Evolutionary conservation across 2,113 vertebrate genomes (phyloP).

Genomic region (Catharus fuscescens): DNA sequence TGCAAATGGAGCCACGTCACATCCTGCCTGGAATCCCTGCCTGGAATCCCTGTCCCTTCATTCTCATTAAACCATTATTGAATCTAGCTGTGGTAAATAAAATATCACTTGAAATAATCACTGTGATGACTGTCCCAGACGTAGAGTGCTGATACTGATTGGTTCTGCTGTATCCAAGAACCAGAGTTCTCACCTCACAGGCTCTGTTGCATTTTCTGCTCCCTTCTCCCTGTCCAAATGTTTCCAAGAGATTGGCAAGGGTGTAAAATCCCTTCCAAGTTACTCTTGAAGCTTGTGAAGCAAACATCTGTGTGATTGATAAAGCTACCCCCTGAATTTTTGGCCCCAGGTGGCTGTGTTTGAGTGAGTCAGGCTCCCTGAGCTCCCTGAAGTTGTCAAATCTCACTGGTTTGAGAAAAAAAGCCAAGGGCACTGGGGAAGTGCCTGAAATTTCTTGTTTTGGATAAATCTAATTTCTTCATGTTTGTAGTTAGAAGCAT

Average conservation of each 20-base stretch:
- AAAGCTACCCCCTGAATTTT: neutral
- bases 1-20: neutral
- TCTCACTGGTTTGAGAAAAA: neutral
- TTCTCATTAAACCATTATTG: neutral
- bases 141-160: neutral
- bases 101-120: neutral
- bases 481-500: neutral
- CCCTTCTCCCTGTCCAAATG: neutral
- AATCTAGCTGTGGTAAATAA: neutral
- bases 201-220: accelerated
- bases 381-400: neutral
- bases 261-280: neutral
- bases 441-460: neutral
- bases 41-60: neutral
- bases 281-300: neutral
- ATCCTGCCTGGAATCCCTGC: neutral
- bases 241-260: neutral
- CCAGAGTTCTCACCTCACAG: neutral
- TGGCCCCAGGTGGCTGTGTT: accelerated
- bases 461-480: neutral
- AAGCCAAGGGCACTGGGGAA: accelerated
- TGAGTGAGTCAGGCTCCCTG: neutral
- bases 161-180: neutral
- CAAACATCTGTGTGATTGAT: neutral
- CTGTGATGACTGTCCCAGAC: neutral